These are phyloP conservation scores for Scolopax rusticola DNA, from an alignment of 2,797 vertebrate genomes.

Conservation along the genomic window DNA sequence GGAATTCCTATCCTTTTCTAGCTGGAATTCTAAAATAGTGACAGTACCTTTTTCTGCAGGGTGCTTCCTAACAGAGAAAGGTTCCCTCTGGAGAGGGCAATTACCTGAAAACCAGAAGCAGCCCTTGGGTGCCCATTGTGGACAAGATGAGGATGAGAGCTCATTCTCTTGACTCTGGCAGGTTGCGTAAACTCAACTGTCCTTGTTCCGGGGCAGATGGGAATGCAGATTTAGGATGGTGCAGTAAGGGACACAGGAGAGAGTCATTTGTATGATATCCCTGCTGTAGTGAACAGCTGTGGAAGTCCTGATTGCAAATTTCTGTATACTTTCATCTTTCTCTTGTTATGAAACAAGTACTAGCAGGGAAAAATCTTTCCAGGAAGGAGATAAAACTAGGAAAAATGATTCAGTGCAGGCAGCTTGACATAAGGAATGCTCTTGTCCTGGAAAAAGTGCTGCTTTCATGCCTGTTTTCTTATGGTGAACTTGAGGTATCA, in stretches of 20 bases:
- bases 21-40: not conserved
- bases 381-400: not conserved
- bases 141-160: not conserved
- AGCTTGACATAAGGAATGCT: not conserved
- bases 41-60: not conserved
- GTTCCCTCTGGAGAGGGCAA: not conserved
- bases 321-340: not conserved
- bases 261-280: not conserved
- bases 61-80: not conserved
- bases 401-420: not conserved
- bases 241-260: not conserved
- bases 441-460: not conserved
- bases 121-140: not conserved
- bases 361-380: not conserved
- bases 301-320: not conserved
- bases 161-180: not conserved
- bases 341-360: not conserved
- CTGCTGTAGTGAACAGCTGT: not conserved
- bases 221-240: not conserved
- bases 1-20: not conserved
- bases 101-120: not conserved
- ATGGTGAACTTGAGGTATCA: not conserved
- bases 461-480: not conserved
- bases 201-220: not conserved
- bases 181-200: not conserved